Conservation (phyloP, 2,113 vertebrate genomes). For the Caranx ignobilis region DNA sequence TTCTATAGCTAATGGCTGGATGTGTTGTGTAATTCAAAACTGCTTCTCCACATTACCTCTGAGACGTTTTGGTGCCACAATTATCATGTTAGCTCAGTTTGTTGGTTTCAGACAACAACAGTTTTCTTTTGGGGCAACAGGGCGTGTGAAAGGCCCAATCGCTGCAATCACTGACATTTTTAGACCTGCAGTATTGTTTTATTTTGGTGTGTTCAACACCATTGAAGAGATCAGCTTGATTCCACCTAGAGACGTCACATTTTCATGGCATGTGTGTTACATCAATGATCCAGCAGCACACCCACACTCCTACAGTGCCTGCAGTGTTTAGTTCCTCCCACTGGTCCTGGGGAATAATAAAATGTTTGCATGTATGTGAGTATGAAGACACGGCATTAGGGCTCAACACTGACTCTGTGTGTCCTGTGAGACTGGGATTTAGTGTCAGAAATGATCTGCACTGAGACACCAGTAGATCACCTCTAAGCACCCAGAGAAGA, state of each 20-base stretch:
- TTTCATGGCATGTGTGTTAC: background rate
- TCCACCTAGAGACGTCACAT: constrained; percentile 8
- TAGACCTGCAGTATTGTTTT: background rate
- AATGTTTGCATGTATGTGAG: constrained; percentile 32
- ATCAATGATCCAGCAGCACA: constrained; percentile 15
- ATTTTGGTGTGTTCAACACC: constrained; percentile 3
- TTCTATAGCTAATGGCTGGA: too few relatives aligned
- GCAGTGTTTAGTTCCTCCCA: constrained; percentile 43
- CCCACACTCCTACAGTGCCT: constrained; percentile 24
- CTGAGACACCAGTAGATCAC: background rate
- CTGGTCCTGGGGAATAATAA: constrained; percentile 18
- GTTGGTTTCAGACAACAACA: background rate
- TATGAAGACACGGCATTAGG: background rate
- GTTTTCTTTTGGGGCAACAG: background rate
- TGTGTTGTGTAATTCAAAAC: too few relatives aligned
- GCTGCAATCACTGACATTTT: background rate
- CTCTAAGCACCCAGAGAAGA: background rate
- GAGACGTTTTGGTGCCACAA: too few relatives aligned
- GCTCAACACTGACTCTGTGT: background rate
- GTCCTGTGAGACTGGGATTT: background rate
- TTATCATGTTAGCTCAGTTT: background rate
- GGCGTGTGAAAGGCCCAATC: background rate
- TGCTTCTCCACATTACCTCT: too few relatives aligned
- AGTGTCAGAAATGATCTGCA: constrained; percentile 21
- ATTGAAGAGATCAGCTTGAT: background rate